Conservation (phyloP, 2,797 vertebrate genomes). For the Myotis planiceps region DNA sequence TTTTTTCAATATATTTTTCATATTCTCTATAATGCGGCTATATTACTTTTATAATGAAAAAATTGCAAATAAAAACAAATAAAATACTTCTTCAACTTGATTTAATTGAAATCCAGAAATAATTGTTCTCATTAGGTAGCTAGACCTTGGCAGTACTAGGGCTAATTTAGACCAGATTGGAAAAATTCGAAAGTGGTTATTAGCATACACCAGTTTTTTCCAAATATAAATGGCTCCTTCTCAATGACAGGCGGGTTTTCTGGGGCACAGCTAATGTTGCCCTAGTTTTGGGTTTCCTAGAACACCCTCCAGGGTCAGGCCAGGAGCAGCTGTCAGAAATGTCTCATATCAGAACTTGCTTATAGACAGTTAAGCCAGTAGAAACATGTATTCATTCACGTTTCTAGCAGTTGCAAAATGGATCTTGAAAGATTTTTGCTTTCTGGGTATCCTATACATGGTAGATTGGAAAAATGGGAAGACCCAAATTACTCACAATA, state of each 20-base stretch:
- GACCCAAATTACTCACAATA: not conserved
- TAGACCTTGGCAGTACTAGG: slow-evolving; percentile 62
- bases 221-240: slow-evolving; percentile 63
- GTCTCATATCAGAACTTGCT: slow-evolving; percentile 38
- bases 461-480: slow-evolving; percentile 15
- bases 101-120: slow-evolving; percentile 79
- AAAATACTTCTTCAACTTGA: slow-evolving; percentile 72
- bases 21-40: slow-evolving; percentile 54
- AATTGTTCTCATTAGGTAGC: slow-evolving; percentile 80
- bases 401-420: slow-evolving; percentile 42
- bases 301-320: slow-evolving; percentile 66
- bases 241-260: slow-evolving; percentile 59
- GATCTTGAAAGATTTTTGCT: slow-evolving; percentile 26
- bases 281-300: slow-evolving; percentile 69
- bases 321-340: slow-evolving; percentile 60
- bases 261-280: slow-evolving; percentile 67
- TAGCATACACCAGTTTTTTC: slow-evolving; percentile 45
- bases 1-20: slow-evolving; percentile 41
- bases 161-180: slow-evolving; percentile 69
- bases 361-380: not conserved
- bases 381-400: not conserved
- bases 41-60: slow-evolving; percentile 74
- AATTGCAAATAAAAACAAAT: slow-evolving; percentile 68
- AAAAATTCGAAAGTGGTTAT: slow-evolving; percentile 61
- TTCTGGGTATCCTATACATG: not conserved